Base-by-base conservation (phyloP, 2,797 vertebrate genomes). In the Microchirus variegatus region DNA sequence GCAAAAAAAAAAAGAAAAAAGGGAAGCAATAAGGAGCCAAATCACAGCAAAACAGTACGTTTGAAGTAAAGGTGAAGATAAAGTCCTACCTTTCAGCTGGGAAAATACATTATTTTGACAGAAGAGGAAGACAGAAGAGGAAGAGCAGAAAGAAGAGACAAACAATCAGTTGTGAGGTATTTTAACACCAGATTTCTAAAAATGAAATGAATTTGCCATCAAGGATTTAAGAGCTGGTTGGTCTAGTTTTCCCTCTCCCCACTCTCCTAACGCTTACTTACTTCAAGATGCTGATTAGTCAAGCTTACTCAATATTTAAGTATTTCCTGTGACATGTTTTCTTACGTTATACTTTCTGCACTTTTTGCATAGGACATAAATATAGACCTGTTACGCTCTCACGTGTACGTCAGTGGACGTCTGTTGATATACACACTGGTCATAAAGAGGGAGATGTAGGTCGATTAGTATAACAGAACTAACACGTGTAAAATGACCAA, bases 11-110 rank as follows among this genome's bases (percentile, higher is more conserved):
- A n/a, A 10, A 50, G 12, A 5, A 38, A n/a, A 10, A 9, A 16
- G 17, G 5, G 19, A n/a, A 15, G 1, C 8, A 45, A 17, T 9
- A 43, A n/a, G 15, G 41, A 43, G 41, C 10, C 13, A 43, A n/a
- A 43, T 1, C 8, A 40, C 3, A 49, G 44, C 18, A 52, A 56
- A 1, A 44, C 12, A 54, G 17, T 37, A 58, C 66, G 73, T 59
- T 16, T 57, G 58, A 77, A 77, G 64, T 54, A 69, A 81, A 83
- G 68, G 59, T 8, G 82, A 80, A 83, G 82, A 64, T 2, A 83
- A 60, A 86, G 92, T 92, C 91, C 81, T 98, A 99, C 97, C 97
- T 98, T 93, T 91, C 56, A 89, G 94, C 95, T 96, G 94, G 94
- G 91, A 91, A 91, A 90, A 93, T 91, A 94, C 82, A 91, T 81